Percentiles rank a stretch among this genome's conserved stretches.
Evolutionary conservation across 2,113 vertebrate genomes (phyloP).

Genomic region (Tupaia tana): DNA sequence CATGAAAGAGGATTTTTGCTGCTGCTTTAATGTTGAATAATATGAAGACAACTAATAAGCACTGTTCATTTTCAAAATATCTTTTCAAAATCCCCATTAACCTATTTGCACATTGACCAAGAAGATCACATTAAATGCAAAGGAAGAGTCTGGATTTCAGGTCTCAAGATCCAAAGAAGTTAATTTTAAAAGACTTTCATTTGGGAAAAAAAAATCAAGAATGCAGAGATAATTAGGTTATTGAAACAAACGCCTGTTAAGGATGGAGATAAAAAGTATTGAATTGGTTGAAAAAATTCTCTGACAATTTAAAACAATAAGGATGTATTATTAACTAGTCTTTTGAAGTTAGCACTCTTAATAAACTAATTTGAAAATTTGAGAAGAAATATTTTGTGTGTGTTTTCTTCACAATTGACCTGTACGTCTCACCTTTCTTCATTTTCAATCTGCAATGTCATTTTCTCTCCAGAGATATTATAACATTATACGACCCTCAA

Average conservation of each 20-base stretch:
- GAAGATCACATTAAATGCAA: not conserved
- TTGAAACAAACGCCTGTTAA: not conserved
- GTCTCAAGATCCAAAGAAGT: not conserved
- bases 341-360: not conserved
- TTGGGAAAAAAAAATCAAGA: not conserved
- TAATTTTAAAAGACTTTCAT: not conserved
- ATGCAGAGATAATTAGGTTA: not conserved
- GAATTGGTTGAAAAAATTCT: not conserved
- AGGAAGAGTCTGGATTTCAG: not conserved
- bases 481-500: not conserved
- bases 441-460: not conserved
- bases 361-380: not conserved
- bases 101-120: not conserved
- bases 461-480: not conserved
- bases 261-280: not conserved
- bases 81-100: slow-evolving; percentile 35
- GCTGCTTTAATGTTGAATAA: slow-evolving; percentile 39
- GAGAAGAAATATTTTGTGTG: not conserved
- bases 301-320: not conserved
- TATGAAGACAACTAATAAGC: slow-evolving; percentile 34
- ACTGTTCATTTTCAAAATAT: slow-evolving; percentile 42
- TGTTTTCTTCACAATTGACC: not conserved
- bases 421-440: not conserved
- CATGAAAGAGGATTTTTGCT: not conserved
- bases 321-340: not conserved